Evolutionary conservation across 2,888 invertebrate species (phyloP), one percentile per base, ranked within the genome.

Genomic region (Harpalus rufipes): DNA sequence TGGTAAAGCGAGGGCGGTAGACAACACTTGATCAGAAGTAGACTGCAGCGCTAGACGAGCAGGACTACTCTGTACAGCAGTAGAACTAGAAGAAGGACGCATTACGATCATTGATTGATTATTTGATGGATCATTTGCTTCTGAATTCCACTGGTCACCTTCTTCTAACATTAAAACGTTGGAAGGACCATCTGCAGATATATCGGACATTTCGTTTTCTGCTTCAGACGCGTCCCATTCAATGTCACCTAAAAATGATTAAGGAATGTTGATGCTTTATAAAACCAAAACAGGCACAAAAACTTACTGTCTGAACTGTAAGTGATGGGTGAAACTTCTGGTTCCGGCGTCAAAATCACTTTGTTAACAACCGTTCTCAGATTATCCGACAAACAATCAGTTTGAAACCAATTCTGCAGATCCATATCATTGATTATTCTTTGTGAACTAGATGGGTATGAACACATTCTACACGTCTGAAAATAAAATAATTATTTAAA

Each of bases 191-290:
- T 90, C 87, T 88, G 88, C 56, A 89, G 88, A n/a, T 89, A 90
- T 89, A 85, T 92, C 92, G 0, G 91, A 89, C 89, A 92, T 91
- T 87, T 92, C 93, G 10, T 91, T 91, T 76, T 94, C 95, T 59
- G 92, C 92, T 87, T 94, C 95, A 84, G 94, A 93, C 2, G 93
- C 93, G 88, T 96, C 96, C 93, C 96, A 96, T 87, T 96, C 96
- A 12, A 95, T 93, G 88, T 95, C 96, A 89, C 94, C 94, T 94
- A 89, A 0, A 85, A 86, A 85, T 7, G 1, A 32, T 32, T 0
- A 32, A 32, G 6, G 32, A 32, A 32, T 32, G 32, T 32, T 32
- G 5, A 32, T 32, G 32, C 0, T 32, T 32, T 21, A 21, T 1
- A 21, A 21, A 21, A 65, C 12, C 8, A 25, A 39, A n/a, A 68